Evolutionary conservation across 2,797 vertebrate genomes (phyloP), one percentile per base, ranked within the genome.

Genomic region (Acanthurus lineatus): DNA sequence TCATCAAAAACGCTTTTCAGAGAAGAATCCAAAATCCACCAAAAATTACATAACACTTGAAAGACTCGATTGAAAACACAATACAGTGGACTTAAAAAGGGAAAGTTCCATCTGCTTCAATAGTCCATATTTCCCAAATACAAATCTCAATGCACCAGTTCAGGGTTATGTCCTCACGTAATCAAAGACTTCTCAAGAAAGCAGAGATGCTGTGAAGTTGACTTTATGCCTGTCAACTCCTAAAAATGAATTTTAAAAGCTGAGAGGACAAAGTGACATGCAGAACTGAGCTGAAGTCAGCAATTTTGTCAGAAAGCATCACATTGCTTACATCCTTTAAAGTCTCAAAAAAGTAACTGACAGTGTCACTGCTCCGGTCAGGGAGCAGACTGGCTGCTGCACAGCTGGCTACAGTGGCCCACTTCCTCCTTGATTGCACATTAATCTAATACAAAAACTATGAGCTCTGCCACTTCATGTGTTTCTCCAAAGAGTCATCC

Each of bases 381-480:
- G 38, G 48, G 65, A 67, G 62, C 60, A 14, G 63, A 57, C 77
- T 35, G 58, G 79, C 68, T 15, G 66, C 82, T 28, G 78, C 81
- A 86, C 89, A 88, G 79, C 88, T 87, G 87, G 86, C 74, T 78
- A 80, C 88, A 12, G 70, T 77, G 82, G 82, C 82, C 88, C 82
- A 82, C 11, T 86, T 88, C 84, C 82, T 75, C 74, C 69, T 76
- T 82, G 68, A 88, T 89, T 78, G 80, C 78, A 59, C 78, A 64
- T 79, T 81, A 77, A 83, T 88, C 78, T 67, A 70, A 86, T 54
- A 45, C 48, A 83, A 85, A 88, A 87, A 79, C 78, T 61, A 81
- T 47, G 74, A 86, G 79, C 75, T 63, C 45, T 40, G 85, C 73
- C 54, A 59, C 68, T 75, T 88, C 69, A 64, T 63, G 32, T 76